Base-by-base conservation (phyloP, 2,888 invertebrate genomes). In the Philereme vetulata region DNA sequence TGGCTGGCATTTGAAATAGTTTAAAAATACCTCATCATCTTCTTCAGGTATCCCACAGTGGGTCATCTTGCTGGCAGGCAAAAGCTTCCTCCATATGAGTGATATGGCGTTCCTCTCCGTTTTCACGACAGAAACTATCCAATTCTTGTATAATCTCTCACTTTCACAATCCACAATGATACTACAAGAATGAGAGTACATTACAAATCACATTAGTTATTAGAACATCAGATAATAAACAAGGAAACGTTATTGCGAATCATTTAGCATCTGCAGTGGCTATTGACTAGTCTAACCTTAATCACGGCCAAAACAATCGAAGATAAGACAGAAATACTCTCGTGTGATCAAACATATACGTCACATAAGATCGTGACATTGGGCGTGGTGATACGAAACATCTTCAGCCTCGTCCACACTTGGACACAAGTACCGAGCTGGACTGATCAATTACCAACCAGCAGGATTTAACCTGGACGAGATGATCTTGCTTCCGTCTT, bases 291-390 rank as follows among this genome's bases (percentile, higher is more conserved):
- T 47, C 44, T 45, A 64, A 54, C 21, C 48, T 38, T 50, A 50
- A 56, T 52, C 46, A 54, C 35, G 55, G 66, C 63, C 66, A 68
- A 66, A 61, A 62, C 65, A 63, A 56, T 66, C 58, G 59, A 51
- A 51, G 63, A 64, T 56, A 63, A 56, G 60, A 56, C 66, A 47
- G 59, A 66, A 68, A 68, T 68, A 68, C 48, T 35, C 60, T 49
- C 61, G 58, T 47, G 42, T 60, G 52, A 60, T 51, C 56, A 50
- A 46, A 51, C 21, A 6, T 34, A 10, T 10, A 56, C 68, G 68
- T 66, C 66, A 67, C 42, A 50, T 45, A 55, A 61, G 68, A 66
- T 68, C 68, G 60, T 65, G 66, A 68, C 68, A 66, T 68, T 68
- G 66, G 65, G 56, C 53, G 51, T 57, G 50, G 60, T 42, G 50